Evolutionary conservation across 2,113 vertebrate genomes (phyloP), one percentile per base, ranked within the genome.

Genomic region (Chlorodrepanis virens): DNA sequence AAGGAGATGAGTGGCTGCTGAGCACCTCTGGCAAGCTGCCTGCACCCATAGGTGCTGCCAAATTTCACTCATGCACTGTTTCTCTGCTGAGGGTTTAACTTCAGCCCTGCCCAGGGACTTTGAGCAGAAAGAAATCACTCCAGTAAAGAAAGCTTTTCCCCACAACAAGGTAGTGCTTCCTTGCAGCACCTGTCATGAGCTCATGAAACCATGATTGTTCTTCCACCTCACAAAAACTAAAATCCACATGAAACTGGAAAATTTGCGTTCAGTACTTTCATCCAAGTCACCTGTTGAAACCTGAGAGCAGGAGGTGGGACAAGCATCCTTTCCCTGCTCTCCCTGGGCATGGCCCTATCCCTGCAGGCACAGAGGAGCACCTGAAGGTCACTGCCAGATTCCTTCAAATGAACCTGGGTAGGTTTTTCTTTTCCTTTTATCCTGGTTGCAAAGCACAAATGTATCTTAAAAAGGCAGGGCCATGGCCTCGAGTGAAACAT

Each of bases 1-100:
- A 65, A 68, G 23, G 45, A 86, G 61, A 22, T 0, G 0, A 39
- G 61, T 0, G 0, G 25, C 82, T 81, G 68, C 45, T 0, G 18
- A 52, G 21, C 0, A 0, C 25, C 31, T 59, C 75, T 68, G 53
- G 24, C 39, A 18, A 57, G 50, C 21, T 2, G 0, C 15, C 45
- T 7, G 1, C 37, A 33, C 3, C 35, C 22, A 15, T 2, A 12
- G 3, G 5, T 40, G 40, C 45, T 80, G 75, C n/a, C 40, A 53
- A 7, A 49, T n/a, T 78, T 87, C 75, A 39, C 15, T 67, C 33
- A 5, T 10, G 24, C 15, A 61, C 79, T 18, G 47, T 68, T 45
- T 53, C 50, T 69, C 17, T 33, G 3, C 49, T 47, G 31, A 49
- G 25, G 12, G 23, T 75, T 83, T 74, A 70, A 77, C 28, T 59